Evolutionary conservation across 1,140 invertebrate genomes (phyloP).

Genomic region (Tetramorium simillimum): DNA sequence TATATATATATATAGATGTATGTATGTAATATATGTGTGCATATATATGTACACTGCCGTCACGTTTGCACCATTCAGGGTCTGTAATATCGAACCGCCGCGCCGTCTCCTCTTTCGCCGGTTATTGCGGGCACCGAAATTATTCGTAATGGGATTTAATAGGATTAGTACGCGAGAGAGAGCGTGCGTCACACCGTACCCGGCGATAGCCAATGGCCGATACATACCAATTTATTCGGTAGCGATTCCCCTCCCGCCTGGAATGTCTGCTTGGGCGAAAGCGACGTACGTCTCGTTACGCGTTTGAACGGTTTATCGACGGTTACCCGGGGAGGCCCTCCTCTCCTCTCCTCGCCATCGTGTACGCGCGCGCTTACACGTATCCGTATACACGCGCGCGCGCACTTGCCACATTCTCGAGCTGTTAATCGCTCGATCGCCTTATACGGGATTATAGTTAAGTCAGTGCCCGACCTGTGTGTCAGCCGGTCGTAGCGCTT

Average conservation of each 20-base stretch:
- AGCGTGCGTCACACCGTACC: slow-evolving; percentile 70
- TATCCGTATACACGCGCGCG: slow-evolving; percentile 45
- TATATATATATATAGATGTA: too few species aligned
- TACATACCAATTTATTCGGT: slow-evolving; percentile 74
- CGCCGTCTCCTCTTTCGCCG: slow-evolving; percentile 26
- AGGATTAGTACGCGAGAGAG: slow-evolving; percentile 71
- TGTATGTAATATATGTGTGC: too few species aligned
- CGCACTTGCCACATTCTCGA: slow-evolving; percentile 67
- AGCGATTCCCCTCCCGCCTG: slow-evolving; percentile 48
- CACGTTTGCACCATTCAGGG: slow-evolving; percentile 9
- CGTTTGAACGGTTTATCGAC: slow-evolving; percentile 77
- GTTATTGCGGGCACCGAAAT: slow-evolving; percentile 73
- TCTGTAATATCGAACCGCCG: slow-evolving; percentile 1
- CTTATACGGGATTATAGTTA: slow-evolving; percentile 76
- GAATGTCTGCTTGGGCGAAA: slow-evolving; percentile 64
- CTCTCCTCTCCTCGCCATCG: slow-evolving; percentile 59
- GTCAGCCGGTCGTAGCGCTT: slow-evolving; percentile 59
- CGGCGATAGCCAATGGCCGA: slow-evolving; percentile 41
- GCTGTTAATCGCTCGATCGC: slow-evolving; percentile 78
- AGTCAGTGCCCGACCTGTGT: slow-evolving; percentile 52
- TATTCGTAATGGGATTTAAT: slow-evolving; percentile 78
- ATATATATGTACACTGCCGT: not conserved
- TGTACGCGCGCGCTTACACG: slow-evolving; percentile 34
- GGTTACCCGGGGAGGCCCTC: slow-evolving; percentile 72
- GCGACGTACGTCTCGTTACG: slow-evolving; percentile 74